Base-by-base conservation (phyloP, 2,113 vertebrate species). In the Vidua chalybeata region DNA sequence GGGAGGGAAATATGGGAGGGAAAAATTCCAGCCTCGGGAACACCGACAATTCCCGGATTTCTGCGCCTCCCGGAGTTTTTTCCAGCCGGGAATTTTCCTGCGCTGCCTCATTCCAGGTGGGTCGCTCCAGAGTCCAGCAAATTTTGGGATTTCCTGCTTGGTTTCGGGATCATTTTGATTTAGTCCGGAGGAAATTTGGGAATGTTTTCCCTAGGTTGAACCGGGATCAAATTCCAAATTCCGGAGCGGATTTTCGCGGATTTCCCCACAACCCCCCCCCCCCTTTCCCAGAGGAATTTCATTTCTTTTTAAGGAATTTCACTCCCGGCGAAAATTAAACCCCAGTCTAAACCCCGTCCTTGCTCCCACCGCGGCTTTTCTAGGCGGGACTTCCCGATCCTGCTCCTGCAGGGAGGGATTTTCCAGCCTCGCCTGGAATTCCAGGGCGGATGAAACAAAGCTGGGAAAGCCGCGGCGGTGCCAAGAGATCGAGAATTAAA, bases 1-100 rank as follows among this genome's bases (percentile, higher is more conserved):
- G 91, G 93, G 93, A 93, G 95, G 96, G 59, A 58, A 37, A 52
- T 11, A 63, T 89, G 91, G 95, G 64, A 59, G 54, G 35, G 14
- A 31, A 17, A 21, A 49, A 5, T 17, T 68, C 52, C 78, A 81
- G 17, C 43, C 52, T 39, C 1, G 64, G 43, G 6, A 68, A 10
- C 17, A 5, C 4, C 52, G 43, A 54, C 11, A 43, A 55, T 55
- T 66, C 62, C 77, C 39, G 10, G 15, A 59, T 41, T 78, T 17
- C 75, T 26, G 48, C 17, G 10, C 4, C 13, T 63, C 22, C 48
- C 59, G 37, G 14, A 22, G 37, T 3, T 33, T 78, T 41, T n/a
- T 19, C 66, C 64, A 27, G 8, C 45, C 13, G 48, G 56, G 46
- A 64, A 24, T 20, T 71, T 17, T 49, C 69, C 68, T 64, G 72